phyloP scores from a whole-genome alignment of 2,113 vertebrate genomes.

The Hemichromis elongatus region DNA sequence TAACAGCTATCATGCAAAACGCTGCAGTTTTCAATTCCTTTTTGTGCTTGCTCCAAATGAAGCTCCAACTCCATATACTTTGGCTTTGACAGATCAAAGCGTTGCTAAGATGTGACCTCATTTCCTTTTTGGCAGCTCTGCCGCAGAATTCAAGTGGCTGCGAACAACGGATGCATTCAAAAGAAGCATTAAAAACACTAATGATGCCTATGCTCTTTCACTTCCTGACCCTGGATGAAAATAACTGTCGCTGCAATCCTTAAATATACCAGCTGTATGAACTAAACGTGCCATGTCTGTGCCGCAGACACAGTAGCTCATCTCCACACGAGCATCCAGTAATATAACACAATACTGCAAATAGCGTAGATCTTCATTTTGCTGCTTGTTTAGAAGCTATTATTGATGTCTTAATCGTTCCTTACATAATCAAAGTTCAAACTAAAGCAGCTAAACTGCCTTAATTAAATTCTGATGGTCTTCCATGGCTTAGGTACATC shows the following conservation, averaged over 20 bases:
- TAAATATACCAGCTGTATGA: background rate
- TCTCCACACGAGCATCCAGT: slow-evolving; percentile 2
- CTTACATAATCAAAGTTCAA: background rate
- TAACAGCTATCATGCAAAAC: background rate
- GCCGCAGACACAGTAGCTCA: background rate
- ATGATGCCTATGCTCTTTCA: background rate
- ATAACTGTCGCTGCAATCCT: background rate
- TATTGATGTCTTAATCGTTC: background rate
- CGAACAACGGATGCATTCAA: background rate
- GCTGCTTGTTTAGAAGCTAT: slow-evolving; percentile 10
- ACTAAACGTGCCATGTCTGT: background rate
- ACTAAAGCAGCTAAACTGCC: background rate
- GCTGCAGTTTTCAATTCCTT: background rate
- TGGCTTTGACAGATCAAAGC: background rate
- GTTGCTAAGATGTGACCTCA: background rate
- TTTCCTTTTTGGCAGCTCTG: background rate
- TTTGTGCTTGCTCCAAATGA: background rate
- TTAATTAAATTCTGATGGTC: slow-evolving; percentile 1
- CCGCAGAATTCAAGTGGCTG: background rate
- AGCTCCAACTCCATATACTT: background rate
- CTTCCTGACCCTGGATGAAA: background rate
- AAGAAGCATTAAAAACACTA: background rate
- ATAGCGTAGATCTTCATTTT: slow-evolving; percentile 7
- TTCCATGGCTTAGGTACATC: background rate
- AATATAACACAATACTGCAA: slow-evolving; percentile 28